phyloP scores from a whole-genome alignment of 2,797 vertebrate genomes.

The Ceyx erithaca region DNA sequence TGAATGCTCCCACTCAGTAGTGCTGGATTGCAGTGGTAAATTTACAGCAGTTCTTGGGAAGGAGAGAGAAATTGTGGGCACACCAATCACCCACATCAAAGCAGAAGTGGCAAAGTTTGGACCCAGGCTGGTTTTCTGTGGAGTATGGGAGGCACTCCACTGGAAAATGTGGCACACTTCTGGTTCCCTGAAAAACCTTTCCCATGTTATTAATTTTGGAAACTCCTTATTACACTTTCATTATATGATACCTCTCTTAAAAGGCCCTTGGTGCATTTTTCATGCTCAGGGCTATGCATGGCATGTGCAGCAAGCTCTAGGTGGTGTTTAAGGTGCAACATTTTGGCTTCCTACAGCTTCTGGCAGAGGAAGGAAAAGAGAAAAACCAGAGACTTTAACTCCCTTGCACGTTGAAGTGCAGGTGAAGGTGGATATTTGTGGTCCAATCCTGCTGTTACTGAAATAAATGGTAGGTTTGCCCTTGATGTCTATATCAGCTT shows the following conservation, averaged over 20 bases:
- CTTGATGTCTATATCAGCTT: not conserved
- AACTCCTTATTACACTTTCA: not conserved
- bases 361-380: not conserved
- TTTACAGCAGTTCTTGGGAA: not conserved
- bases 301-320: rapidly evolving
- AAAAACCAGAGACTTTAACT: not conserved
- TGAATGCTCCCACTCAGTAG: rapidly evolving
- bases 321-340: not conserved
- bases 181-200: not conserved
- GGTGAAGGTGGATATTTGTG: not conserved
- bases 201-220: not conserved
- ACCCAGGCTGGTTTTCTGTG: not conserved
- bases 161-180: not conserved
- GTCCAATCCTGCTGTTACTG: not conserved
- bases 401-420: rapidly evolving
- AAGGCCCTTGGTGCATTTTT: not conserved
- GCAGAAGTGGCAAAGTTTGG: not conserved
- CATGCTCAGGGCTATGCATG: not conserved
- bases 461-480: not conserved
- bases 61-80: not conserved
- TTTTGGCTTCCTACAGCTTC: not conserved
- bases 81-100: slow-evolving; percentile 11
- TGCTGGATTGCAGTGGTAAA: not conserved
- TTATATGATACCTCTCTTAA: not conserved
- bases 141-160: rapidly evolving